Conservation (phyloP, 1,140 invertebrate species). For the Diuraphis noxia region DNA sequence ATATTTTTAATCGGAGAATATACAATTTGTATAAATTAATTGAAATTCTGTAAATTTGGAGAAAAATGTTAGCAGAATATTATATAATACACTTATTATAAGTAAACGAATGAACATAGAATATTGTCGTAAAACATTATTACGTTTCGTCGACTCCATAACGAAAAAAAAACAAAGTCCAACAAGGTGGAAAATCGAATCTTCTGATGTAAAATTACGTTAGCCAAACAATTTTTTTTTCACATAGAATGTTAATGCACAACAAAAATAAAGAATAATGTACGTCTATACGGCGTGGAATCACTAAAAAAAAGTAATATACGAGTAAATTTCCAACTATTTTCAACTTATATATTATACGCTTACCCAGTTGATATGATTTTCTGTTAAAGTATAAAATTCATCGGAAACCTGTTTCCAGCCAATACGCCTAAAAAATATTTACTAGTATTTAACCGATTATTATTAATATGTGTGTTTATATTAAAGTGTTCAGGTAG, state of each 20-base stretch:
- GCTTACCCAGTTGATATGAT: neutral
- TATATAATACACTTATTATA: neutral
- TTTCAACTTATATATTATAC: too few relatives aligned
- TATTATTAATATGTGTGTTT: neutral
- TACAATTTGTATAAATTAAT: neutral
- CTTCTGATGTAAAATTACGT: neutral
- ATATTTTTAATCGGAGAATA: neutral
- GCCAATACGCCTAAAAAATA: neutral
- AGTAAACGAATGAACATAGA: neutral
- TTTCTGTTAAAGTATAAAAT: neutral
- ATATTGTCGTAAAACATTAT: neutral
- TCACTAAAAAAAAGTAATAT: neutral
- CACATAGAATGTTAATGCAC: neutral
- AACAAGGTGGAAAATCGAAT: neutral
- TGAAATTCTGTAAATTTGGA: neutral
- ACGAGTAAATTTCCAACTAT: too few relatives aligned
- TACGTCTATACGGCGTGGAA: too few relatives aligned
- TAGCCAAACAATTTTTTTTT: neutral
- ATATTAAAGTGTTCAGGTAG: neutral
- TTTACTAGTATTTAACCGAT: neutral
- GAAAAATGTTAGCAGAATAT: neutral
- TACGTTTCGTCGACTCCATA: neutral
- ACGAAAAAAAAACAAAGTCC: neutral
- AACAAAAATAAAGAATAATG: neutral
- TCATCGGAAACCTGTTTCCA: neutral